Base-by-base conservation (phyloP, 2,888 invertebrate genomes). In the Hylaea fasciaria region DNA sequence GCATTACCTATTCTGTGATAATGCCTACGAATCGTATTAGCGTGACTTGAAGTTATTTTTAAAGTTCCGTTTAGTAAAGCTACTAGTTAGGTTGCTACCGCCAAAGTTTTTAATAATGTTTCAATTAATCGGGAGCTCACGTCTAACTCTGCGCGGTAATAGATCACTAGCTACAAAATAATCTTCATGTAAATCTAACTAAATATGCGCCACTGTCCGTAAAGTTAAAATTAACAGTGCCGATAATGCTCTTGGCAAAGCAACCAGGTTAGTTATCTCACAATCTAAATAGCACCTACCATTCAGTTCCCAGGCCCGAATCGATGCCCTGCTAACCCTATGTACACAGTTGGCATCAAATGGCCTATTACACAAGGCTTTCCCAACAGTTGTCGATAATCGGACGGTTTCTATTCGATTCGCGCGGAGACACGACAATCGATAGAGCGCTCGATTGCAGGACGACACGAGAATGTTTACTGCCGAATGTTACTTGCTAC, bases 391-490 rank as follows among this genome's bases (percentile, higher is more conserved):
- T 70, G 61, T 66, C 68, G 66, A 66, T 70, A 70, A 70, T 68
- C 65, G 60, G 68, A 64, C 47, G 61, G 70, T 70, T 70, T 68
- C 70, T 70, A 70, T 70, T 70, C 70, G 70, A 65, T 64, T 60
- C 65, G 58, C 63, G 58, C 39, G 51, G 52, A 63, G 61, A 62
- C 66, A 61, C 58, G 65, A 67, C 65, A 62, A 68, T 66, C 68
- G 65, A 81, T 74, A 74, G 72, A 78, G 74, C 77, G 76, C 73
- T 81, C 73, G 43, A 60, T 65, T 62, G 77, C 73, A 48, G 80
- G 81, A 85, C 85, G 85, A 78, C 77, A 68, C 66, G 77, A 77
- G 87, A 86, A 89, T 89, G 84, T 85, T 84, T 86, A 87, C 87
- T 75, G 81, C 74, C 72, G 69, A 69, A 73, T 76, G 65, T 67